Evolutionary conservation across 2,888 invertebrate species (phyloP), one percentile per base, ranked within the genome.

Genomic region (Hyles lineata): DNA sequence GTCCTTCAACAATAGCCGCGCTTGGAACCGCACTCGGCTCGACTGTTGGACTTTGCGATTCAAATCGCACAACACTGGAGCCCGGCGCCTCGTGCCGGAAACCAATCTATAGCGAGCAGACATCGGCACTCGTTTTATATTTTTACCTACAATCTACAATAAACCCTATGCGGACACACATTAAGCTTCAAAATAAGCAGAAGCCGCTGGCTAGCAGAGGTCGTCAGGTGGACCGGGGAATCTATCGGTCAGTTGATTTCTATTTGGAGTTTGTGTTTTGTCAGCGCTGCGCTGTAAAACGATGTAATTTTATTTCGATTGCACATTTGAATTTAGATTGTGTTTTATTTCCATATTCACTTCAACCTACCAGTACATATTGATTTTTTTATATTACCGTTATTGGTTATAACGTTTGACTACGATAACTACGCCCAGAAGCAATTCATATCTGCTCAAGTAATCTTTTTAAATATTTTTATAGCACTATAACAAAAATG

Each of bases 171-270:
- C 0, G 23, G 7, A 17, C 15, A n/a, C 11, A 4, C 23, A 23
- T 21, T 25, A 67, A 50, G 67, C 43, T 15, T 17, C 15, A 50
- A 67, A 17, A n/a, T 55, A n/a, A 5, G 55, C 23, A 15, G 17
- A 23, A 15, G 17, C 23, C n/a, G 8, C 19, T 1, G 1, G 17
- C 7, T 17, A n/a, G 3, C 6, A 6, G 29, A 29, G 23, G 17
- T 67, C 50, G 67, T 67, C 67, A 23, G 67, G 67, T 67, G 23
- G 23, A 8, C 23, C 21, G 43, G 29, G 67, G n/a, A 55, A 19
- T 63, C 21, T 23, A 67, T 67, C 67, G 67, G 67, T 43, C 50
- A 67, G 67, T 67, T 50, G 43, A 67, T 67, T 67, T 67, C 67
- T 50, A 43, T 50, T 67, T 67, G 67, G n/a, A 62, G 50, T 23